Base-by-base conservation (phyloP, 2,113 vertebrate species). In the Limanda limanda region DNA sequence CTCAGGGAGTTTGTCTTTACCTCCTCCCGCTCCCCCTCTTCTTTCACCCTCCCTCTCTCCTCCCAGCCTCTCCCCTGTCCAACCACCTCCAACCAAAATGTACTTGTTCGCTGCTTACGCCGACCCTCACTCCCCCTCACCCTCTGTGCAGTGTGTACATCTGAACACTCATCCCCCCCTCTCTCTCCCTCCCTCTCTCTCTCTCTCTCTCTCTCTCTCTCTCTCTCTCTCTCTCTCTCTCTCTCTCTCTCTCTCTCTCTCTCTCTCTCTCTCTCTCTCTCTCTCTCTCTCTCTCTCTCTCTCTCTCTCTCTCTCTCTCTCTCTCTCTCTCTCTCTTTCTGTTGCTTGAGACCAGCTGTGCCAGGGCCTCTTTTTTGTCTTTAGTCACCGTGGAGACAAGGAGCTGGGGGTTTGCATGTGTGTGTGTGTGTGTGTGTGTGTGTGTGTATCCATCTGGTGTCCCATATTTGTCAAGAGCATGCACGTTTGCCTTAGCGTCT, bases 281-380 rank as follows among this genome's bases (percentile, higher is more conserved):
- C 25, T 25, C 25, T 25, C 25, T 25, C 25, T 25, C 25, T 25
- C 25, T 25, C 25, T 25, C 25, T 25, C 1, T 25, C 3, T 25
- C 25, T 25, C 25, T 25, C 25, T 23, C 1, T 15, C 52, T 5
- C 13, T 4, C 47, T 23, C 61, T 56, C 76, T 60, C 77, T 31
- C 47, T 37, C 56, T 57, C 40, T 35, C 47, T 31, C 69, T 63
- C 76, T 61, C 77, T 27, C 48, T 48, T 54, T 52, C 47, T 35
- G 66, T 84, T 55, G 71, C 78, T 74, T 54, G 45, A 81, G 86
- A 90, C 89, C 92, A 94, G 92, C 91, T 93, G 92, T 90, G 89
- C 79, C 75, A 72, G 73, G 84, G 85, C 87, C 89, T 80, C 85
- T 54, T 87, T 91, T 92, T 89, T 91, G 91, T 93, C 78, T 73